Percentiles rank a stretch among this genome's conserved stretches.
These are phyloP conservation scores for Ferrisia virgata DNA, from an alignment of 2,888 invertebrate genomes.

Conservation along the genomic window DNA sequence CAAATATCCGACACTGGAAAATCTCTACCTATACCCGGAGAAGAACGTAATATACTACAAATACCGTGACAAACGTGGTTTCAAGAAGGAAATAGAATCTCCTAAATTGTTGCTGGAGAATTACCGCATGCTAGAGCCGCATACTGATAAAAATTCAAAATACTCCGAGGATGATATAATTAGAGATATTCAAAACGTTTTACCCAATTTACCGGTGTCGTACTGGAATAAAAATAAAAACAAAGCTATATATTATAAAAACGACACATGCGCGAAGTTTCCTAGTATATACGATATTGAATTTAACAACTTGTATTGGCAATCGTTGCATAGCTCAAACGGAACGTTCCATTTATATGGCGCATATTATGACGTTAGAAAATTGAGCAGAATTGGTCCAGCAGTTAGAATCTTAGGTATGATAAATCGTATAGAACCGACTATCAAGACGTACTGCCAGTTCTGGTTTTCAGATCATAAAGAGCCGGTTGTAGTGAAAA, in stretches of 20 bases:
- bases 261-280: conserved; percentile 76
- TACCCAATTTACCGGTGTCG: conserved; percentile 79
- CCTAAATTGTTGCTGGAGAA: background rate
- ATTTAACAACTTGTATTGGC: conserved; percentile 93
- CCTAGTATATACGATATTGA: conserved; percentile 87
- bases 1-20: conserved; percentile 48
- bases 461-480: conserved; percentile 84
- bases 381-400: conserved; percentile 74
- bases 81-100: conserved; percentile 37
- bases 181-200: conserved; percentile 68
- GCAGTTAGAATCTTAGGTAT: conserved; percentile 81
- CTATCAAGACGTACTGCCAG: conserved; percentile 77
- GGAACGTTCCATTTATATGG: conserved; percentile 83
- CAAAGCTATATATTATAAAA: conserved; percentile 63
- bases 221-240: conserved; percentile 83
- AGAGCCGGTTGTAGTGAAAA: conserved; percentile 76
- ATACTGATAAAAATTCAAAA: conserved; percentile 15
- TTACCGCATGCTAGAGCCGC: conserved; percentile 9
- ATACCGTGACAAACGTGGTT: conserved; percentile 23
- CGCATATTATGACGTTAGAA: conserved; percentile 81
- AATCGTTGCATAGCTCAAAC: conserved; percentile 73
- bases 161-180: conserved; percentile 47
- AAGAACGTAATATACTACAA: conserved; percentile 31
- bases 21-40: conserved; percentile 42
- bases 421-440: conserved; percentile 85